Conservation (phyloP, 2,113 vertebrate genomes). For the Nycticebus coucang region DNA sequence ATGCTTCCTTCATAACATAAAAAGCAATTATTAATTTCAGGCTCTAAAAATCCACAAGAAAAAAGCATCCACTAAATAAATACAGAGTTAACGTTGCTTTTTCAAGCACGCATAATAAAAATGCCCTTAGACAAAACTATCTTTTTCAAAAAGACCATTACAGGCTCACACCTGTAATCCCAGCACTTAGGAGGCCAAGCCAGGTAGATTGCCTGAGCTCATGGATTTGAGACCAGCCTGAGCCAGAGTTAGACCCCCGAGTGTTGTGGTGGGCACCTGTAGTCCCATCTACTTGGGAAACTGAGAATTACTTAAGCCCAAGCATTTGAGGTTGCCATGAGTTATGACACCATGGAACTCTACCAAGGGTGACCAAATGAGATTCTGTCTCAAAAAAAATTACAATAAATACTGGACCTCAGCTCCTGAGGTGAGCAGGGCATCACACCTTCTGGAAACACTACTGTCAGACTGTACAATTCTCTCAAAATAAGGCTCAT, state of each 20-base stretch:
- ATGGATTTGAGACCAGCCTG: too few relatives aligned
- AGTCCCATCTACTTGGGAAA: too few relatives aligned
- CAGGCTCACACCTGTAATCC: too few relatives aligned
- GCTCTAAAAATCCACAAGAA: background rate
- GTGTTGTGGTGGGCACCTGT: too few relatives aligned
- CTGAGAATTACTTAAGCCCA: too few relatives aligned
- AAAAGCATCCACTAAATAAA: background rate
- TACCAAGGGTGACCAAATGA: too few relatives aligned
- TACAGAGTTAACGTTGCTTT: background rate
- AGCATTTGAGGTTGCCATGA: too few relatives aligned
- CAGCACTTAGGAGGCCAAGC: too few relatives aligned
- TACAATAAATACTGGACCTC: background rate
- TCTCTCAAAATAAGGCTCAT: background rate
- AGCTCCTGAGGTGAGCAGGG: background rate
- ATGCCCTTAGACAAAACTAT: background rate
- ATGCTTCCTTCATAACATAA: slow-evolving; percentile 4
- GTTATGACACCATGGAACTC: too few relatives aligned
- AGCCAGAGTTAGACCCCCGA: too few relatives aligned
- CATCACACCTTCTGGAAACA: background rate
- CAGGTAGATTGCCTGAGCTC: too few relatives aligned
- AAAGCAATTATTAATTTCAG: slow-evolving; percentile 27
- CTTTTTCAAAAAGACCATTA: background rate
- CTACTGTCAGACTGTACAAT: background rate
- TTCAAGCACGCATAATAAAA: background rate
- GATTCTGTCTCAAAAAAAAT: too few relatives aligned